Conservation (phyloP, 1,140 invertebrate genomes). For the Temnothorax longispinosus region DNA sequence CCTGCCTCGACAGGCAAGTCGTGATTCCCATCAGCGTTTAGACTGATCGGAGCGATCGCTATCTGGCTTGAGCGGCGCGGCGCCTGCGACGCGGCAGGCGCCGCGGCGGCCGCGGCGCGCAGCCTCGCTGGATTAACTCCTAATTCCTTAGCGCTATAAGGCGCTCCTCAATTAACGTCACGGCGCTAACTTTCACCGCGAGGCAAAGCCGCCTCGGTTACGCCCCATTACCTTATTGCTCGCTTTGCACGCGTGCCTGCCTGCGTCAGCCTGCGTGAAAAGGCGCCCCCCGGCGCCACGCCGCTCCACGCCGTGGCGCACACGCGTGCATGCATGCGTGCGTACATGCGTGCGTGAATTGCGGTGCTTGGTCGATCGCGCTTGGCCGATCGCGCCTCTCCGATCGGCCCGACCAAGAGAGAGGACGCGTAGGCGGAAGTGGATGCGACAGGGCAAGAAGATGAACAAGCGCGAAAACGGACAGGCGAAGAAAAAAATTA, state of each 20-base stretch:
- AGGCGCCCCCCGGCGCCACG: conserved; percentile 61
- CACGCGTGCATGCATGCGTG: not conserved
- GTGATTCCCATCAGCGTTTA: not conserved
- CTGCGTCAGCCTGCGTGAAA: conserved; percentile 59
- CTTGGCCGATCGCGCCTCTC: not conserved
- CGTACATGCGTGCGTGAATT: not conserved
- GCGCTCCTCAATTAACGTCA: conserved; percentile 75
- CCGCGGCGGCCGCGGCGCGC: conserved; percentile 19
- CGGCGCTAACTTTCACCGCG: conserved; percentile 75
- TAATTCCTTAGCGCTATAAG: conserved; percentile 70
- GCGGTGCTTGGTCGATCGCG: not conserved
- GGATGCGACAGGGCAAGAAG: conserved; percentile 33
- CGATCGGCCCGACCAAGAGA: not conserved
- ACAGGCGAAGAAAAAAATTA: not conserved
- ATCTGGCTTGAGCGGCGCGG: conserved; percentile 5
- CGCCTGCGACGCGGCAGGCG: conserved; percentile 44
- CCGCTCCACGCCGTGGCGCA: conserved; percentile 27
- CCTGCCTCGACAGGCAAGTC: not conserved
- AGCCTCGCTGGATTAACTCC: conserved; percentile 53
- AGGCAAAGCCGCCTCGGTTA: conserved; percentile 74
- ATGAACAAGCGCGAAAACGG: conserved; percentile 42
- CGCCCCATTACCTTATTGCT: conserved; percentile 71
- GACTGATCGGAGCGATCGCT: conserved; percentile 7
- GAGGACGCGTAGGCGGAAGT: conserved; percentile 39
- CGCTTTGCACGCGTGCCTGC: conserved; percentile 70